Evolutionary conservation across 1,140 invertebrate genomes (phyloP).

Genomic region (Drosophila parabipectinata): DNA sequence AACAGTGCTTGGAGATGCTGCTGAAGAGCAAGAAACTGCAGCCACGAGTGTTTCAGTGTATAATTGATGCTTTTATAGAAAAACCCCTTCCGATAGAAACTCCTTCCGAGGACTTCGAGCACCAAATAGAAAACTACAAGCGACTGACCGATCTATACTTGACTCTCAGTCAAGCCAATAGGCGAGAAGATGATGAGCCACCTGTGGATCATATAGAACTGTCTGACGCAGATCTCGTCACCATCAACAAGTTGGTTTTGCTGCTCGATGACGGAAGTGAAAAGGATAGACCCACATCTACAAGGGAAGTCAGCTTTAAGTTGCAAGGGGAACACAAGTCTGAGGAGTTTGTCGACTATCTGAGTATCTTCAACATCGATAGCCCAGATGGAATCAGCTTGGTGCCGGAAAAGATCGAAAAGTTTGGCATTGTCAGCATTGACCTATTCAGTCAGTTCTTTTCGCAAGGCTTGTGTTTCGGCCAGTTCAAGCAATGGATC

Average conservation of each 20-base stretch:
- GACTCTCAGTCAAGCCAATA: slow-evolving; percentile 26
- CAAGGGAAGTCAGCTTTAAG: slow-evolving; percentile 63
- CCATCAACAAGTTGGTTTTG: slow-evolving; percentile 77
- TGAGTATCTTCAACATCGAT: slow-evolving; percentile 73
- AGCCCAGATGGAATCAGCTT: slow-evolving; percentile 44
- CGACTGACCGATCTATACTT: slow-evolving; percentile 70
- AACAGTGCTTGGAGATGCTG: slow-evolving; percentile 90
- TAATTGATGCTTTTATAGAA: slow-evolving; percentile 56
- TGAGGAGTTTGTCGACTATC: slow-evolving; percentile 75
- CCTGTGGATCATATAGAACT: slow-evolving; percentile 60
- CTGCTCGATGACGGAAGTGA: slow-evolving; percentile 46
- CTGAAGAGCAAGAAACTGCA: slow-evolving; percentile 85
- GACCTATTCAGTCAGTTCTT: slow-evolving; percentile 72
- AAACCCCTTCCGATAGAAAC: not conserved
- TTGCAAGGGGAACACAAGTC: slow-evolving; percentile 48
- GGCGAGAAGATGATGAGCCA: slow-evolving; percentile 28
- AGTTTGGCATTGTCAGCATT: slow-evolving; percentile 66
- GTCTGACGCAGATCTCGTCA: slow-evolving; percentile 72
- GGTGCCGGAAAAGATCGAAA: slow-evolving; percentile 39
- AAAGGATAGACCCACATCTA: slow-evolving; percentile 22
- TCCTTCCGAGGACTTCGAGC: slow-evolving; percentile 27
- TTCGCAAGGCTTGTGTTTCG: slow-evolving; percentile 51
- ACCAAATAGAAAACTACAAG: slow-evolving; percentile 70
- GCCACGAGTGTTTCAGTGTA: slow-evolving; percentile 64
- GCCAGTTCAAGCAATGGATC: slow-evolving; percentile 66